Evolutionary conservation across 2,113 vertebrate genomes (phyloP).

Genomic region (Sebastes fasciatus): DNA sequence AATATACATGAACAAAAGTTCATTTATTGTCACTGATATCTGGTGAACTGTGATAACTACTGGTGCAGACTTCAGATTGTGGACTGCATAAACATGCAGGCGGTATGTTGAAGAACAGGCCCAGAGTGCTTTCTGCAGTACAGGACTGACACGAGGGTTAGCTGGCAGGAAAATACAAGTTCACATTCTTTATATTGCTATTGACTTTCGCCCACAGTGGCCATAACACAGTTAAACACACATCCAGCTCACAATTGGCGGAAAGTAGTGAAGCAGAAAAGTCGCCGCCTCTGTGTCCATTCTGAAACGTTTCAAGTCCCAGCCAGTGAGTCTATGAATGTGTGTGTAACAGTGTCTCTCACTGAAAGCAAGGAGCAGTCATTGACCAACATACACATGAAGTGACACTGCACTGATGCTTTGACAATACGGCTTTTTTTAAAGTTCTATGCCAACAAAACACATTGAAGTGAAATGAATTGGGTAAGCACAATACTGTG

Average conservation of each 20-base stretch:
- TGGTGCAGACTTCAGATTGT: neutral
- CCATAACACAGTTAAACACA: neutral
- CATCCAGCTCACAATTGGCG: neutral
- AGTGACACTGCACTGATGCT: neutral
- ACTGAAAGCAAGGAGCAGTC: neutral
- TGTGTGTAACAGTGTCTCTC: neutral
- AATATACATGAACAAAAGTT: no score
- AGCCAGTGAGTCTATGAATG: neutral
- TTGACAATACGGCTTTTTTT: neutral
- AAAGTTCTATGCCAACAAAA: no score
- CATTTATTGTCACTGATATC: neutral
- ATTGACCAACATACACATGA: neutral
- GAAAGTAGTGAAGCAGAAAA: neutral
- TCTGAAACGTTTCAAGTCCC: neutral
- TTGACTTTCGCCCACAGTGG: neutral
- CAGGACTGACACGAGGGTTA: neutral
- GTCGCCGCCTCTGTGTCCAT: neutral
- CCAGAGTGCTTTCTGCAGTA: neutral
- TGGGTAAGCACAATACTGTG: neutral
- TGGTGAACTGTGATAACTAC: neutral
- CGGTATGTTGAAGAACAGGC: neutral
- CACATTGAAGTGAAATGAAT: neutral
- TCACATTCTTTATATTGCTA: neutral
- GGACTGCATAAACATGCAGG: neutral
- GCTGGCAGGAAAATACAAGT: neutral